Percentiles rank a stretch among this genome's conserved stretches.
phyloP scores from a whole-genome alignment of 2,113 vertebrate species.

The Anarhynchus alexandrinus region DNA sequence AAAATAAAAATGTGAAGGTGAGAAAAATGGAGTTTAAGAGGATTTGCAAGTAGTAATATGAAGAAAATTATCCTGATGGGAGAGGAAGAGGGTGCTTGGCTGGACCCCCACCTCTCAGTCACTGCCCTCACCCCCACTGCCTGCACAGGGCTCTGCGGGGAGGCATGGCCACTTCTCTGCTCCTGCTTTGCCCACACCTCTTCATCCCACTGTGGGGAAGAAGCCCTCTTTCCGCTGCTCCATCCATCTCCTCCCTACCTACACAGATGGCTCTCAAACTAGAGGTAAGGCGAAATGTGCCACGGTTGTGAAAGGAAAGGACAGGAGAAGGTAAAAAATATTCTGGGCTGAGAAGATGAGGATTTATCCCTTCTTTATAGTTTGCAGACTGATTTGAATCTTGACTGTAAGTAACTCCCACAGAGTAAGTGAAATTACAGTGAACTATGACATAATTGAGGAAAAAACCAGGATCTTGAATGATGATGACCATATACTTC shows the following conservation, averaged over 20 bases:
- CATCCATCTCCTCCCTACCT: background rate
- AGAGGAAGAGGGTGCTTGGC: background rate
- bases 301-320: background rate
- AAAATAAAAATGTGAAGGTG: background rate
- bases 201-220: rapidly evolving
- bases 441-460: conserved; percentile 44
- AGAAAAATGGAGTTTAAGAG: background rate
- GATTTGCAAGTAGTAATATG: background rate
- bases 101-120: background rate
- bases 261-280: background rate
- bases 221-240: background rate
- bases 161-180: background rate
- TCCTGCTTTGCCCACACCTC: background rate
- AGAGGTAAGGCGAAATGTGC: background rate
- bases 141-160: background rate
- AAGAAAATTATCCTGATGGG: background rate
- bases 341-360: background rate
- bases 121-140: background rate
- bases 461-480: background rate
- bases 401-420: background rate
- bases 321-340: background rate
- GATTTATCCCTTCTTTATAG: background rate
- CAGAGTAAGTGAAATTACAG: conserved; percentile 21
- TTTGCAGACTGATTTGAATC: background rate
- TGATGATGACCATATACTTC: background rate